Conservation (phyloP, 2,113 vertebrate genomes). For the Oceanites oceanicus region DNA sequence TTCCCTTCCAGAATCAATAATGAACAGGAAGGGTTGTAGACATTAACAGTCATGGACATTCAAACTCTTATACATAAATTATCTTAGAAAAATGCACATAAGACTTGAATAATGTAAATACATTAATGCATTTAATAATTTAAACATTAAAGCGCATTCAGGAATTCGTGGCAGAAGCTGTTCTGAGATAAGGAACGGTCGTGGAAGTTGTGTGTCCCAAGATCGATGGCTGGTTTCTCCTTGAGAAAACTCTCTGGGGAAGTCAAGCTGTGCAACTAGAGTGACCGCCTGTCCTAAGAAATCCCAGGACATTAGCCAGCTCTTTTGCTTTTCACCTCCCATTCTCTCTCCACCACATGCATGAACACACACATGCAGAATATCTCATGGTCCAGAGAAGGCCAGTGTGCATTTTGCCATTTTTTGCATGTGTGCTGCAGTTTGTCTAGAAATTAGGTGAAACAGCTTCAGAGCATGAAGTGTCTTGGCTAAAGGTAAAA, state of each 20-base stretch:
- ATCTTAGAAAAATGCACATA: conserved; percentile 98
- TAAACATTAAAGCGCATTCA: conserved; percentile 92
- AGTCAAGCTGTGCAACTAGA: not conserved
- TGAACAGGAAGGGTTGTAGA: conserved; percentile 95
- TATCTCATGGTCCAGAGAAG: not conserved
- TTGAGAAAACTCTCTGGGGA: conserved; percentile 72
- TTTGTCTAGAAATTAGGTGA: conserved; percentile 2
- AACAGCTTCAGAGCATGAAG: not conserved
- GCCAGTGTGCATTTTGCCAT: not conserved
- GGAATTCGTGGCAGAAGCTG: conserved; percentile 79
- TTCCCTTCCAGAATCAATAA: conserved; percentile 94
- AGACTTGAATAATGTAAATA: conserved; percentile 99
- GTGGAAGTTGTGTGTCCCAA: conserved; percentile 72
- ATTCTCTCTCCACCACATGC: not conserved
- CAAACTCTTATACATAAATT: conserved; percentile 98
- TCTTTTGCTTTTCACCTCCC: not conserved
- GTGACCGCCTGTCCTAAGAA: conserved; percentile 41
- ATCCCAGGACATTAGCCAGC: conserved; percentile 46
- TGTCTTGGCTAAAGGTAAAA: not conserved
- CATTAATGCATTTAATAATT: conserved; percentile 99
- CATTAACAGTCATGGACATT: conserved; percentile 96
- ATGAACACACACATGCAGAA: accelerated
- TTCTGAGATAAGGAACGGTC: conserved; percentile 78
- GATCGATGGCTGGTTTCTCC: conserved; percentile 82
- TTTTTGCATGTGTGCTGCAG: not conserved